These are phyloP conservation scores for Palythoa grandiflora DNA, from an alignment of 92 coral and sea anemone genomes.

Conservation along the genomic window DNA sequence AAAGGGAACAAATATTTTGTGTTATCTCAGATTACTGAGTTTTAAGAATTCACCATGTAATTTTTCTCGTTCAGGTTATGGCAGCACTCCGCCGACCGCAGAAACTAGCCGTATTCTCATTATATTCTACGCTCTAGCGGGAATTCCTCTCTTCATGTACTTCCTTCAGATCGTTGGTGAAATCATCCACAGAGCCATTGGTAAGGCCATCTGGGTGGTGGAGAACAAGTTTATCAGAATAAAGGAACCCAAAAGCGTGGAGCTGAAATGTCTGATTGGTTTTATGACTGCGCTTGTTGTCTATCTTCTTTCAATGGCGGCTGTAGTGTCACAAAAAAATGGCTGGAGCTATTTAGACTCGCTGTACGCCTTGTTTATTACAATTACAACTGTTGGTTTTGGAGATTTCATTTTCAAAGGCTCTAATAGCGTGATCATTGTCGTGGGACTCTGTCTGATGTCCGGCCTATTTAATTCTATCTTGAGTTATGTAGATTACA, in stretches of 20 bases:
- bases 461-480: conserved; percentile 6
- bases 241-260: conserved; percentile 23
- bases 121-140: conserved; percentile 48
- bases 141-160: conserved; percentile 48
- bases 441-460: conserved; percentile 7
- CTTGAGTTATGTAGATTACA: neutral
- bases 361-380: neutral
- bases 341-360: neutral
- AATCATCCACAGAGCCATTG: conserved; percentile 26
- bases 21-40: no score
- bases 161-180: conserved; percentile 44
- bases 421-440: neutral
- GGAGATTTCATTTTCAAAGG: neutral
- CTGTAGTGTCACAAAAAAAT: neutral
- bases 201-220: conserved; percentile 14
- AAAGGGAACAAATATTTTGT: no score
- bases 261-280: conserved; percentile 27
- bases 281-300: neutral
- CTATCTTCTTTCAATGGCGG: neutral
- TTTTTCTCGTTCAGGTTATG: conserved; percentile 31
- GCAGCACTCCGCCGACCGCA: conserved; percentile 38
- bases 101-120: conserved; percentile 34
- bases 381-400: conserved; percentile 16
- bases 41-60: no score
- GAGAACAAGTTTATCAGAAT: conserved; percentile 30